Evolutionary conservation across 2,797 vertebrate species (phyloP).

Genomic region (Syngnathus acus): DNA sequence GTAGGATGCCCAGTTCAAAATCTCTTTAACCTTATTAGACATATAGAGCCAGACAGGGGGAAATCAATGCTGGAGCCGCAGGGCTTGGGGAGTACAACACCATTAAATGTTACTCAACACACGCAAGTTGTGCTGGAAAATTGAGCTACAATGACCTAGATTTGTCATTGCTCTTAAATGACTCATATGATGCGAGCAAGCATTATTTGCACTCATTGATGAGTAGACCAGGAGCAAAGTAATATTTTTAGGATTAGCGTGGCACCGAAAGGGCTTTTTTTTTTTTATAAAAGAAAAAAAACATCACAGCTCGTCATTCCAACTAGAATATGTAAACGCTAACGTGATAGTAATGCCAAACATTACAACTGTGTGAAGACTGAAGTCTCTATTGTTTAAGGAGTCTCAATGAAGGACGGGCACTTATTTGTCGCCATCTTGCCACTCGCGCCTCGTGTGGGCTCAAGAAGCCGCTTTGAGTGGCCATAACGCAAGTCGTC

Average conservation of each 20-base stretch:
- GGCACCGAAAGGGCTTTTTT: neutral
- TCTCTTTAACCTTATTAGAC: slow-evolving; percentile 18
- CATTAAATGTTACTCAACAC: slow-evolving; percentile 23
- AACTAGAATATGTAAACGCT: neutral
- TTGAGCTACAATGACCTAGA: slow-evolving; percentile 45
- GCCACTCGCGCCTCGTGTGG: too few species aligned
- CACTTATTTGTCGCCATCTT: too few species aligned
- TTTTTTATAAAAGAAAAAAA: neutral
- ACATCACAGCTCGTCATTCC: neutral
- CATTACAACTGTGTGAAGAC: too few species aligned
- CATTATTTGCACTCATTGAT: slow-evolving; percentile 13
- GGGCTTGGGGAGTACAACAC: slow-evolving; percentile 26
- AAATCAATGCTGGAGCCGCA: slow-evolving; percentile 24
- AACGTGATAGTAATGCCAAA: neutral
- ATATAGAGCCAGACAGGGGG: slow-evolving; percentile 1
- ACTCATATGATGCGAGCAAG: slow-evolving; percentile 9
- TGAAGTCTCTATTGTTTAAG: too few species aligned
- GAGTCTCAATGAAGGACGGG: too few species aligned
- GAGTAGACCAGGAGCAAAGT: neutral
- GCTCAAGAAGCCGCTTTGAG: too few species aligned
- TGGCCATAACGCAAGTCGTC: too few species aligned
- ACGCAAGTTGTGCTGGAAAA: slow-evolving; percentile 17
- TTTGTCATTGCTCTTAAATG: slow-evolving; percentile 17
- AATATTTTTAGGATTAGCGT: neutral
- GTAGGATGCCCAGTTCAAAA: too few species aligned